Base-by-base conservation (phyloP, 2,113 vertebrate genomes). In the Forbesichthys papilliferus region DNA sequence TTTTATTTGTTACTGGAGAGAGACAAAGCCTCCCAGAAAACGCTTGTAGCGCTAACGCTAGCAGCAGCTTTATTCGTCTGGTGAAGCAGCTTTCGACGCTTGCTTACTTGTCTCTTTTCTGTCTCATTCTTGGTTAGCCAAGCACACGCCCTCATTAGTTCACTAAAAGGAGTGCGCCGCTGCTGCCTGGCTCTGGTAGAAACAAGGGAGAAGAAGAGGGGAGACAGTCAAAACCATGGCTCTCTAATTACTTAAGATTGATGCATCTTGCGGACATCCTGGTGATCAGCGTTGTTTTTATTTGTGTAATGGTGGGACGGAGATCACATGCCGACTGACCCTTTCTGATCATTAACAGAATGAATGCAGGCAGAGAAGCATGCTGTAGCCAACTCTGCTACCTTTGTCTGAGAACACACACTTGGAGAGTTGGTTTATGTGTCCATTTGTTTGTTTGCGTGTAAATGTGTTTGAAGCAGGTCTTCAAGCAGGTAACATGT, bases 271-370 rank as follows among this genome's bases (percentile, higher is more conserved):
- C 71, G 83, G 86, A 88, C 88, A 85, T 87, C 80, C 81, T 74
- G 84, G 87, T 90, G 88, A 91, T 91, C 85, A 89, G 87, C 84
- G 86, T 88, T 89, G 87, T 86, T 90, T 88, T 89, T 88, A 86
- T 90, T 90, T 89, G 86, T 87, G 80, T 88, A 88, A 89, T 89
- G 79, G 82, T 74, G 73, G 86, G 84, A 87, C 79, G 81, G 87
- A 83, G 88, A 91, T 88, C 77, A 84, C 69, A 69, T 73, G 78
- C 80, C 79, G 79, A 63, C 83, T 91, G 87, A 89, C 88, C 88
- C 86, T 74, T 82, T 82, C 80, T 85, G 86, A 86, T 92, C 87
- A 85, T 92, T 89, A 91, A 82, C 82, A 77, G 67, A 86, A 87
- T 86, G 73, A 85, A 88, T 88, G 80, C 74, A 77, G 71, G 72